These are phyloP conservation scores for Aphaenogaster rudis DNA, from an alignment of 1,140 invertebrate species.

Conservation along the genomic window DNA sequence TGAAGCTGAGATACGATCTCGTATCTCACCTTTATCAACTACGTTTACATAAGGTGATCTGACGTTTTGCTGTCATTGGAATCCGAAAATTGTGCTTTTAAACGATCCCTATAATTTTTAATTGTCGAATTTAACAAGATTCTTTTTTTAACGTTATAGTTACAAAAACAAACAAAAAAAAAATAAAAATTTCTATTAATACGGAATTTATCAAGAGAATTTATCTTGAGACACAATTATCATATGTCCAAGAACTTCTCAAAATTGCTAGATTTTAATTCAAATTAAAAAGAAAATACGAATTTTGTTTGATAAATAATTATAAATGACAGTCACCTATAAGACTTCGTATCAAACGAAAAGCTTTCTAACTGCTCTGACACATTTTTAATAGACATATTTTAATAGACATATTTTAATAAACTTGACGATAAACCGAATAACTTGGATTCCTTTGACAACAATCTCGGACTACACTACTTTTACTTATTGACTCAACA, in stretches of 20 bases:
- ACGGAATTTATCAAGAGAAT: neutral
- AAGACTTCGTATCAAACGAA: no score
- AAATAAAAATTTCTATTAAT: neutral
- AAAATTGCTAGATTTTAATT: neutral
- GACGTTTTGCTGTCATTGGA: neutral
- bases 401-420: no score
- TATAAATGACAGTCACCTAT: no score
- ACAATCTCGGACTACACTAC: no score
- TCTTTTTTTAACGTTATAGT: neutral
- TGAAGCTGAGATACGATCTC: conserved; percentile 59
- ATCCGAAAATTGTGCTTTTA: neutral
- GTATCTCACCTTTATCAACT: conserved; percentile 19
- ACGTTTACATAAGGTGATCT: neutral
- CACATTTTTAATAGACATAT: no score
- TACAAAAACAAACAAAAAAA: neutral
- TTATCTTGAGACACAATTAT: neutral
- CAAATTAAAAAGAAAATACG: neutral
- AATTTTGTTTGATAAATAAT: neutral
- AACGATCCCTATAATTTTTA: neutral
- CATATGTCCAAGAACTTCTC: neutral
- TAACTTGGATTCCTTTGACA: no score
- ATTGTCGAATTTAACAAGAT: neutral
- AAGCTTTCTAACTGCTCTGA: no score
- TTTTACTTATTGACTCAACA: no score
- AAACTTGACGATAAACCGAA: no score